Evolutionary conservation across 2,797 vertebrate genomes (phyloP).

Genomic region (Pantherophis alleghaniensis): DNA sequence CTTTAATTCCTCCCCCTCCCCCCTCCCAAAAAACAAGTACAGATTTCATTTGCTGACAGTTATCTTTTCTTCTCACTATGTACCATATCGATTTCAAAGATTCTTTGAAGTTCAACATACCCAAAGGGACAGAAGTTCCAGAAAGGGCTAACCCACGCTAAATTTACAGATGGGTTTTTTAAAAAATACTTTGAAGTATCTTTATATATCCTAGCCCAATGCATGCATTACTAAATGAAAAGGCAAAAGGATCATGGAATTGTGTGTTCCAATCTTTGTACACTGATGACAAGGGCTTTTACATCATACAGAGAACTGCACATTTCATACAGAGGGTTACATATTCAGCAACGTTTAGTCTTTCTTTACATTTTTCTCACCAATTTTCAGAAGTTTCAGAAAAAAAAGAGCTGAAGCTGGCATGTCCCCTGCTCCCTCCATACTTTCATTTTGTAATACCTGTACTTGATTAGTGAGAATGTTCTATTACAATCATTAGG

Average conservation of each 20-base stretch:
- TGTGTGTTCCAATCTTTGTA: background rate
- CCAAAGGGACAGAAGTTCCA: background rate
- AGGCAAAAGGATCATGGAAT: background rate
- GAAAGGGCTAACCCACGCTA: background rate
- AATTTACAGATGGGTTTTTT: background rate
- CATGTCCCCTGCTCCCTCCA: background rate
- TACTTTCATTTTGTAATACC: background rate
- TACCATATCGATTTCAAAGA: background rate
- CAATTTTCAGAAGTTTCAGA: background rate
- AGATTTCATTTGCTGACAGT: background rate
- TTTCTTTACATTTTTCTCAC: background rate
- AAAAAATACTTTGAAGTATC: background rate
- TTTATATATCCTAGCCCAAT: background rate
- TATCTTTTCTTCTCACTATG: background rate
- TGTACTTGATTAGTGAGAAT: background rate
- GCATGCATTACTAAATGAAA: background rate
- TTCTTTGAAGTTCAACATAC: background rate
- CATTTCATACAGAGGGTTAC: background rate
- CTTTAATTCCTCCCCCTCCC: background rate
- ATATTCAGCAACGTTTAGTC: background rate
- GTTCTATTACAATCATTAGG: background rate
- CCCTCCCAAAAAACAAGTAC: background rate
- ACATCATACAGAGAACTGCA: background rate
- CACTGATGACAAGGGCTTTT: background rate
- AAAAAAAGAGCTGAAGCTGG: background rate